These are phyloP conservation scores for Galerucella calmariensis DNA, from an alignment of 2,888 invertebrate genomes.

Conservation along the genomic window DNA sequence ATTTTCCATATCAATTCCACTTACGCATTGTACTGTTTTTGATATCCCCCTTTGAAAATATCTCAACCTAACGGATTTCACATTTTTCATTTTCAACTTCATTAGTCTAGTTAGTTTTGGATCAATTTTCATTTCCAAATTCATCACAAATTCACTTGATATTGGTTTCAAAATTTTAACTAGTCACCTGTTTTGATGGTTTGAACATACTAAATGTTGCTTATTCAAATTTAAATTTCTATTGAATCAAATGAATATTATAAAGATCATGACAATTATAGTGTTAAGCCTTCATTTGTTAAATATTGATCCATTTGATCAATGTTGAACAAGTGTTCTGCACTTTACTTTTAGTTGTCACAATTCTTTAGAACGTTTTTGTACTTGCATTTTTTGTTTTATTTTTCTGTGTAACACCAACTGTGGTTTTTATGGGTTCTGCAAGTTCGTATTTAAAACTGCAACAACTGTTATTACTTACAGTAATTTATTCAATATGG, in stretches of 20 bases:
- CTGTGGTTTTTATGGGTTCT: slow-evolving; percentile 14
- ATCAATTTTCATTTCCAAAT: neutral
- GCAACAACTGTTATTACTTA: neutral
- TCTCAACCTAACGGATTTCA: no score
- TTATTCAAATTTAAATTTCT: slow-evolving; percentile 40
- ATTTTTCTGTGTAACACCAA: slow-evolving; percentile 40
- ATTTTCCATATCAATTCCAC: no score
- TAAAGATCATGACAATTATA: slow-evolving; percentile 67
- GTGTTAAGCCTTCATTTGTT: slow-evolving; percentile 62
- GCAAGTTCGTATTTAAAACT: slow-evolving; percentile 45
- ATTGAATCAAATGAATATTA: slow-evolving; percentile 46
- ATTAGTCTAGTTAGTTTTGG: neutral
- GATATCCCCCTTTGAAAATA: no score
- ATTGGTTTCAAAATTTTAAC: slow-evolving; percentile 4
- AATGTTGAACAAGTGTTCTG: slow-evolving; percentile 53
- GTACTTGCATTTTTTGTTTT: slow-evolving; percentile 41
- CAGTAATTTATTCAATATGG: neutral
- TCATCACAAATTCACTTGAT: slow-evolving; percentile 1
- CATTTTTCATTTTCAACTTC: neutral
- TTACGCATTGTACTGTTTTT: no score
- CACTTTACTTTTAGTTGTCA: slow-evolving; percentile 53
- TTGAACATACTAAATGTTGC: slow-evolving; percentile 47
- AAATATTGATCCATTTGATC: slow-evolving; percentile 43
- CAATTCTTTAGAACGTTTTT: slow-evolving; percentile 39
- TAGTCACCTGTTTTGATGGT: slow-evolving; percentile 45